phyloP scores from a whole-genome alignment of 2,888 invertebrate species.

The Cheilosia pagana region DNA sequence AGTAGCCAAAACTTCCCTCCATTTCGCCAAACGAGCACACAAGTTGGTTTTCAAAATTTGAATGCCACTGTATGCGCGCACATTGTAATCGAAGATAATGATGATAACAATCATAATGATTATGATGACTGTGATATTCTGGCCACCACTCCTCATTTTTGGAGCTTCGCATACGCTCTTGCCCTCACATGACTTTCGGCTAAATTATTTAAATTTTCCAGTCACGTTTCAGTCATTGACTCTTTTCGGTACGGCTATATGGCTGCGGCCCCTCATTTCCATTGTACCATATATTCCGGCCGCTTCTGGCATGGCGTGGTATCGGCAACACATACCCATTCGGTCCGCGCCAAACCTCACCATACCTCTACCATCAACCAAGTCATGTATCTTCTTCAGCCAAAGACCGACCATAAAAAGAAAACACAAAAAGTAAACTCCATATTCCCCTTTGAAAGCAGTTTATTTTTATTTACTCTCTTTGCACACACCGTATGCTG shows the following conservation, averaged over 20 bases:
- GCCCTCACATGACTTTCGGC: conserved; percentile 61
- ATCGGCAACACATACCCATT: conserved; percentile 44
- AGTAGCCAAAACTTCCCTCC: not conserved
- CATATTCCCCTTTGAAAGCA: conserved; percentile 35
- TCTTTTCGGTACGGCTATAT: conserved; percentile 63
- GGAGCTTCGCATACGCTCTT: conserved; percentile 1
- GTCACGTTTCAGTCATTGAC: conserved; percentile 75
- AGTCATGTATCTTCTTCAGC: conserved; percentile 40
- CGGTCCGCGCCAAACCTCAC: conserved; percentile 48
- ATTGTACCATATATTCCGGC: conserved; percentile 58
- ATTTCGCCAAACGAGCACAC: not conserved
- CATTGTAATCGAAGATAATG: conserved; percentile 40
- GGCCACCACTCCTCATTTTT: conserved; percentile 22
- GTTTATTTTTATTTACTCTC: conserved; percentile 36
- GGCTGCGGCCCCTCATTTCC: conserved; percentile 58
- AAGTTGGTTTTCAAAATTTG: conserved; percentile 5
- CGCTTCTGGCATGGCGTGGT: conserved; percentile 35
- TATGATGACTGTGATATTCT: conserved; percentile 39
- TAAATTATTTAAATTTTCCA: conserved; percentile 74
- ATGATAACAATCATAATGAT: conserved; percentile 56
- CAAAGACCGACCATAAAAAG: conserved; percentile 39
- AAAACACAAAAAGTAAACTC: conserved; percentile 24
- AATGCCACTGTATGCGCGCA: conserved; percentile 47
- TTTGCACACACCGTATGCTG: conserved; percentile 2
- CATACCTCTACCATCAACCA: conserved; percentile 37